Percentiles rank a stretch among this genome's conserved stretches.
Conservation (phyloP, 1,140 invertebrate species). For the Heliothis subflexa region DNA sequence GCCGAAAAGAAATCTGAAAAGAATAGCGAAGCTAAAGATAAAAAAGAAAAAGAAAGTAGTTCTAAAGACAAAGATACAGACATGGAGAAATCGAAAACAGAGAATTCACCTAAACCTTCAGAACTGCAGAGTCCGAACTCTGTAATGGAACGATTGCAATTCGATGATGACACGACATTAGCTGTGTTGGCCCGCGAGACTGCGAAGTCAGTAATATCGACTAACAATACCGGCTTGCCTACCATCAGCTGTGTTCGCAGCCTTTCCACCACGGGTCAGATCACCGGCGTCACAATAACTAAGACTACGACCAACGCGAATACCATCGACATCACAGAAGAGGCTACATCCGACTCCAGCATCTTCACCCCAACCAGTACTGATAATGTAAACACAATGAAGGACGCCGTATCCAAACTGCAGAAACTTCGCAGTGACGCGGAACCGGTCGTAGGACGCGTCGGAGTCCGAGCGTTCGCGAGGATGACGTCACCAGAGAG, state of each 20-base stretch:
- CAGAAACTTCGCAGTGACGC: conserved; percentile 63
- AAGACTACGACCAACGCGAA: conserved; percentile 49
- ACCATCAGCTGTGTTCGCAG: conserved; percentile 74
- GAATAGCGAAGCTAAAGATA: conserved; percentile 20
- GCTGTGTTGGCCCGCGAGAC: conserved; percentile 63
- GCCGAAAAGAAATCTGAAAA: conserved; percentile 36
- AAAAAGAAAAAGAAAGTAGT: conserved; percentile 32
- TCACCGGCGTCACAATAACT: conserved; percentile 44
- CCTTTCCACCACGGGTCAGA: conserved; percentile 61
- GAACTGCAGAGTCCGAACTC: conserved; percentile 51
- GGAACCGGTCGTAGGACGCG: conserved; percentile 65
- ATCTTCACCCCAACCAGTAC: conserved; percentile 72
- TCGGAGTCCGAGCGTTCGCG: conserved; percentile 78
- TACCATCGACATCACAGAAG: conserved; percentile 60
- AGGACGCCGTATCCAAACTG: conserved; percentile 67
- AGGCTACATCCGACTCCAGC: conserved; percentile 61
- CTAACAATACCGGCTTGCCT: conserved; percentile 59
- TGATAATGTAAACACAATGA: conserved; percentile 68
- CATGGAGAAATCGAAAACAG: conserved; percentile 49
- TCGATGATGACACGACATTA: conserved; percentile 71
- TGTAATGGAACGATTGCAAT: conserved; percentile 57
- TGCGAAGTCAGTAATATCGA: conserved; percentile 46
- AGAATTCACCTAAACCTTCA: conserved; percentile 23
- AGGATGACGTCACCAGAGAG: conserved; percentile 71
- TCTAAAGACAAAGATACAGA: conserved; percentile 47